Evolutionary conservation across 37 sponge, comb jelly and placozoan species (phyloP).

Genomic region (Bolinopsis microptera): DNA sequence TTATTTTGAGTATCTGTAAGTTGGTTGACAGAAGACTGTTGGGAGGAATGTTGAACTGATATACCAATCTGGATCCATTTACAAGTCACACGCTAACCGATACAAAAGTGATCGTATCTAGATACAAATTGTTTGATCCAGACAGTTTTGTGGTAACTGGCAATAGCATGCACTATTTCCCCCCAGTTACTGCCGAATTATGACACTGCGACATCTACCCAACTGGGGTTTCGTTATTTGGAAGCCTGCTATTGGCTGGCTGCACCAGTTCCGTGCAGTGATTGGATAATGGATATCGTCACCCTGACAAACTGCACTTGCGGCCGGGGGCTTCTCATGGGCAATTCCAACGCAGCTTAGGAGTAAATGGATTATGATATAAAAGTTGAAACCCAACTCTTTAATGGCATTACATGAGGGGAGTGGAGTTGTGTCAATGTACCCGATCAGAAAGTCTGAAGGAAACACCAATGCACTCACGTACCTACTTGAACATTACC

Average conservation of each 20-base stretch:
- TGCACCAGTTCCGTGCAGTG: background rate
- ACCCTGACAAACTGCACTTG: background rate
- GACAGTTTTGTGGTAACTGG: background rate
- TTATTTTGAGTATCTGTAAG: too few species aligned
- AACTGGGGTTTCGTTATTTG: background rate
- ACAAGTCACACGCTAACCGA: background rate
- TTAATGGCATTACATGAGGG: background rate
- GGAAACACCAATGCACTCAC: too few species aligned
- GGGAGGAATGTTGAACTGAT: background rate
- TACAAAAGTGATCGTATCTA: background rate
- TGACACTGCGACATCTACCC: background rate
- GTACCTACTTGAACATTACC: too few species aligned
- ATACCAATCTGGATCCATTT: background rate
- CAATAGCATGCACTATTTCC: background rate
- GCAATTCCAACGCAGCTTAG: background rate
- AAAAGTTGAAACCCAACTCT: background rate
- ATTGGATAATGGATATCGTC: background rate
- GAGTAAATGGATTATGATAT: background rate
- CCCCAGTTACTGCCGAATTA: background rate
- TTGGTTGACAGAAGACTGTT: background rate
- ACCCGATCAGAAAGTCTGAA: too few species aligned
- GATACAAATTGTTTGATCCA: background rate
- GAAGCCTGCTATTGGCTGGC: background rate
- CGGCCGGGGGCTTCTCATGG: background rate
- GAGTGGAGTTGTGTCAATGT: too few species aligned